Evolutionary conservation across 2,888 invertebrate species (phyloP).

Genomic region (Orthosia cruda): DNA sequence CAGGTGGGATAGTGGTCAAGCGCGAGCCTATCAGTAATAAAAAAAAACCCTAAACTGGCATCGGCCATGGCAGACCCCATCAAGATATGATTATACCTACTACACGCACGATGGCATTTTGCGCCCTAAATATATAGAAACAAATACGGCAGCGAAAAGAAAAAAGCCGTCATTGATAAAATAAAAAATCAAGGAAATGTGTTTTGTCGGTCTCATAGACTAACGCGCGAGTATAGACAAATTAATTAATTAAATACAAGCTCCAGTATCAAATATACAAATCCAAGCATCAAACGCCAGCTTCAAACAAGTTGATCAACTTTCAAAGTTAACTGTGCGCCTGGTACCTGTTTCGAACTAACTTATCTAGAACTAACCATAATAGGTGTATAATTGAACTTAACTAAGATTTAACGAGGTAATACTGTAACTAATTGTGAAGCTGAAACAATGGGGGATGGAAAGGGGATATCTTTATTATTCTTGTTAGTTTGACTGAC

Average conservation of each 20-base stretch:
- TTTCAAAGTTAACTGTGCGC: constrained; percentile 18
- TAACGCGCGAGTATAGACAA: not conserved
- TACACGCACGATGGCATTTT: too few relatives aligned
- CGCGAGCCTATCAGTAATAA: too few relatives aligned
- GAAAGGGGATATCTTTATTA: not conserved
- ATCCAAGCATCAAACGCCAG: constrained; percentile 16
- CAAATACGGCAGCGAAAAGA: too few relatives aligned
- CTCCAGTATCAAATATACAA: not conserved
- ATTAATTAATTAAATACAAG: not conserved
- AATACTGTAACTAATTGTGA: constrained; percentile 8
- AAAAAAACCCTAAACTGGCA: too few relatives aligned
- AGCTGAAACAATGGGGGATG: not conserved
- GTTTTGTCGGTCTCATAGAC: not conserved
- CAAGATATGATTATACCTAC: too few relatives aligned
- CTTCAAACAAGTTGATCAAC: constrained; percentile 37
- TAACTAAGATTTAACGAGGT: constrained; percentile 39
- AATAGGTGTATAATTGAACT: constrained; percentile 36
- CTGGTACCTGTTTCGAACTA: not conserved
- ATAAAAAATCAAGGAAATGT: too few relatives aligned
- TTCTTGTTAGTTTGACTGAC: not conserved
- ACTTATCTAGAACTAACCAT: constrained; percentile 28
- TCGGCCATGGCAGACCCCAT: too few relatives aligned
- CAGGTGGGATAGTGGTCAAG: too few relatives aligned
- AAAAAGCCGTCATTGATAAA: too few relatives aligned
- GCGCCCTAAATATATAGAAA: too few relatives aligned